phyloP scores from a whole-genome alignment of 2,888 invertebrate genomes.

The Siphlonurus alternatus region DNA sequence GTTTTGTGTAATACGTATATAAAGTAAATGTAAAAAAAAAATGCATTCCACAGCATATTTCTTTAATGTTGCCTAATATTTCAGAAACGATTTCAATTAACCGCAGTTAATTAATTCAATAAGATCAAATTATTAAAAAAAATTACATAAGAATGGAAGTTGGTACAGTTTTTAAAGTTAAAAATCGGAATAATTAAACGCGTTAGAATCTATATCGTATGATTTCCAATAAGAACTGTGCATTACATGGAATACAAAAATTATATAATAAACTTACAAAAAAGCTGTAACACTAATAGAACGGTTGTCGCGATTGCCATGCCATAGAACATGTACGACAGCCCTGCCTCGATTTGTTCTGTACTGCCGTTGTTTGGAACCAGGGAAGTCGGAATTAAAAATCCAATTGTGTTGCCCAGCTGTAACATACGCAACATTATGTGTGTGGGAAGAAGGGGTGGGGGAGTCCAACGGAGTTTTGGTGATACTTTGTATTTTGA shows the following conservation, averaged over 20 bases:
- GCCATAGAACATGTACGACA: not conserved
- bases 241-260: too few species aligned
- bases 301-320: not conserved
- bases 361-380: not conserved
- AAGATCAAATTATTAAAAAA: too few species aligned
- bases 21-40: not conserved
- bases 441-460: too few species aligned
- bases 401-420: not conserved
- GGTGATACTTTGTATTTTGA: too few species aligned
- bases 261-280: too few species aligned
- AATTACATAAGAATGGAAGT: too few species aligned
- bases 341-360: not conserved
- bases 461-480: too few species aligned
- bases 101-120: too few species aligned
- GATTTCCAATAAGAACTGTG: too few species aligned
- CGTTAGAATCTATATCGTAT: too few species aligned
- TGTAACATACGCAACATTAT: too few species aligned
- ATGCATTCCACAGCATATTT: not conserved
- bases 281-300: not conserved
- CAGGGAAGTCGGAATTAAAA: not conserved
- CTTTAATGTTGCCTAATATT: not conserved
- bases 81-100: too few species aligned
- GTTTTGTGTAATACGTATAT: not conserved
- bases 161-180: not conserved
- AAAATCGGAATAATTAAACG: not conserved